Evolutionary conservation across 1,140 invertebrate genomes (phyloP), one percentile per base, ranked within the genome.

Genomic region (Drosophila repleta): DNA sequence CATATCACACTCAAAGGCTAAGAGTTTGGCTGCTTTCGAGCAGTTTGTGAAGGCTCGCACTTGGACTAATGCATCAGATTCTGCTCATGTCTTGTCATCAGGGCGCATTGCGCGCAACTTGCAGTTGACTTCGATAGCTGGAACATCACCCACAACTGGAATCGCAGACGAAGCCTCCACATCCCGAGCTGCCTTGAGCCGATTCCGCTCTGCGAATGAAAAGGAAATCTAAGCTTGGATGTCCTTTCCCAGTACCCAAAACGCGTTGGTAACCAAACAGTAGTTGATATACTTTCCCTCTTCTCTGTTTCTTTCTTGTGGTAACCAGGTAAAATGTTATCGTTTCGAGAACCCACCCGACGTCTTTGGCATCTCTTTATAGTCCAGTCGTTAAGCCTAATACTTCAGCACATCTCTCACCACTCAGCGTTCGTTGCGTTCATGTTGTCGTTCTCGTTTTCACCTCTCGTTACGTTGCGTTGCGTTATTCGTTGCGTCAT

Each of bases 241-340:
- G 29, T 37, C 20, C 57, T 39, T 32, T 45, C 11, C n/a, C 1
- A 51, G 4, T 3, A 35, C n/a, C 13, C 13, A 13, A 63, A 69
- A 43, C 51, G 43, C 63, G 69, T 72, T 72, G 69, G 69, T 72
- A 72, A 72, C 62, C 63, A 57, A 56, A 61, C n/a, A 61, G 24
- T 60, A 45, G 55, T 73, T 67, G 49, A 41, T 52, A 37, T 46
- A 17, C 26, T 49, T 57, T 48, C 41, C 37, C 63, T 60, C 29
- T 35, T 52, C 45, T 62, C 46, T 64, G 53, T 64, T 83, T 56
- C 29, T 72, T 56, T 76, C 10, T 64, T 79, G 60, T 76, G 72
- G 79, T 81, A 80, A 87, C 72, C 80, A 85, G 82, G 82, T 85
- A 85, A 85, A 70, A 64, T 35, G 74, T 87, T 72, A 52, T 82